A percentile compares a stretch with the other conserved stretches of the same genome.
phyloP scores from a whole-genome alignment of 1,140 invertebrate genomes.

The Centruroides vittatus region DNA sequence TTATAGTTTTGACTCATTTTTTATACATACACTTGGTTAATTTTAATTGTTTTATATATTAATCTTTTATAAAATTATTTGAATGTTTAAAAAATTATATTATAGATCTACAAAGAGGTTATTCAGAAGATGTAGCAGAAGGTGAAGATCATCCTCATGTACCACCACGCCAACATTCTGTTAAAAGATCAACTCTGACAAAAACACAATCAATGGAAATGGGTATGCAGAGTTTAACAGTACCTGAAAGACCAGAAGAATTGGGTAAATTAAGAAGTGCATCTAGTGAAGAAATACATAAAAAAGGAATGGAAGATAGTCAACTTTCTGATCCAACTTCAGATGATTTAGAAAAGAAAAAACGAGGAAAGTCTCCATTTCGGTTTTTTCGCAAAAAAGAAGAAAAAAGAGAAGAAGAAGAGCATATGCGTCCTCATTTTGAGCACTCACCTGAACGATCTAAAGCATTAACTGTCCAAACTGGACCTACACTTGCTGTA shows the following conservation, averaged over 20 bases:
- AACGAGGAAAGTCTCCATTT: slow-evolving; percentile 74
- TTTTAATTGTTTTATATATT: too few relatives aligned
- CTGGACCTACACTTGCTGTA: slow-evolving; percentile 12
- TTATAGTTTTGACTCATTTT: too few relatives aligned
- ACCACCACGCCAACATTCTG: slow-evolving; percentile 40
- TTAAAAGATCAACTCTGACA: slow-evolving; percentile 47
- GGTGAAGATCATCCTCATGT: slow-evolving; percentile 38
- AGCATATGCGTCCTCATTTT: neutral
- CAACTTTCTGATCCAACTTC: slow-evolving; percentile 30
- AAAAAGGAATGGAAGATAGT: slow-evolving; percentile 6
- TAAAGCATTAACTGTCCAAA: slow-evolving; percentile 25
- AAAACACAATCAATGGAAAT: slow-evolving; percentile 34
- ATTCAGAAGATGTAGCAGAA: slow-evolving; percentile 62
- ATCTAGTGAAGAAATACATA: slow-evolving; percentile 44
- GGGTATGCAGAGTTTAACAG: neutral
- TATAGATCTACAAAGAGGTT: slow-evolving; percentile 61
- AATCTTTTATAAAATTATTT: neutral
- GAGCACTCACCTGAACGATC: slow-evolving; percentile 19
- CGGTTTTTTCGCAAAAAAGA: slow-evolving; percentile 65
- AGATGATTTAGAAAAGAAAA: slow-evolving; percentile 50
- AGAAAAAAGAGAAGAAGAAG: slow-evolving; percentile 16
- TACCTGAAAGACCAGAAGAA: slow-evolving; percentile 19
- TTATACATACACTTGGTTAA: too few relatives aligned
- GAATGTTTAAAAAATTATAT: neutral
- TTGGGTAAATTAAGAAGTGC: slow-evolving; percentile 46